phyloP scores from a whole-genome alignment of 2,797 vertebrate species.

The Macroramphosus scolopax region DNA sequence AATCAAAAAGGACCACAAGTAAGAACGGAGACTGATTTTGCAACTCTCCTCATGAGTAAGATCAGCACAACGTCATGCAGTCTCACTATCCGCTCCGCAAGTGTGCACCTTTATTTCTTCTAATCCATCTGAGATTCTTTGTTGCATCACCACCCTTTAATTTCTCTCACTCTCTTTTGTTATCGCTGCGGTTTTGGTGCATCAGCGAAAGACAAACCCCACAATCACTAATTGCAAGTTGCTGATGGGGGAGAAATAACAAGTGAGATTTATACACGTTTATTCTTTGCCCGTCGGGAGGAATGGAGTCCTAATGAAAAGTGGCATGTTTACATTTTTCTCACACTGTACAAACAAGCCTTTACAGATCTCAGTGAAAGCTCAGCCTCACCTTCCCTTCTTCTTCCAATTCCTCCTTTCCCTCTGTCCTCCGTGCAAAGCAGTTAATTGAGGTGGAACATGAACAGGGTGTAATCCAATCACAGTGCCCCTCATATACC shows the following conservation, averaged over 20 bases:
- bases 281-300: conserved; percentile 33
- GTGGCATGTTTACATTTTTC: conserved; percentile 72
- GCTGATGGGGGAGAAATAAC: conserved; percentile 45
- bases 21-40: conserved; percentile 5
- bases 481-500: too few relatives aligned
- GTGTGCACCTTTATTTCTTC: conserved; percentile 2
- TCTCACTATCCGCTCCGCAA: background rate
- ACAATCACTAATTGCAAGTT: conserved; percentile 53
- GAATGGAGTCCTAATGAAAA: conserved; percentile 61
- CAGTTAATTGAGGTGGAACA: too few relatives aligned
- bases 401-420: conserved; percentile 2
- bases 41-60: conserved; percentile 1
- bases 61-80: background rate
- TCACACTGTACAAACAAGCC: conserved; percentile 66
- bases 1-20: conserved; percentile 31
- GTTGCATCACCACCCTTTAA: background rate
- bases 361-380: conserved; percentile 45
- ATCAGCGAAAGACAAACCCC: conserved; percentile 38
- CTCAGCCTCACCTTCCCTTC: conserved; percentile 36
- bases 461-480: too few relatives aligned
- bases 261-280: conserved; percentile 31
- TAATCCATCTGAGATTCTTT: conserved; percentile 4
- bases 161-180: conserved; percentile 6
- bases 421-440: conserved; percentile 9
- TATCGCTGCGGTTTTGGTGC: conserved; percentile 39